Base-by-base conservation (phyloP, 2,888 invertebrate species). In the Zootermopsis nevadensis region DNA sequence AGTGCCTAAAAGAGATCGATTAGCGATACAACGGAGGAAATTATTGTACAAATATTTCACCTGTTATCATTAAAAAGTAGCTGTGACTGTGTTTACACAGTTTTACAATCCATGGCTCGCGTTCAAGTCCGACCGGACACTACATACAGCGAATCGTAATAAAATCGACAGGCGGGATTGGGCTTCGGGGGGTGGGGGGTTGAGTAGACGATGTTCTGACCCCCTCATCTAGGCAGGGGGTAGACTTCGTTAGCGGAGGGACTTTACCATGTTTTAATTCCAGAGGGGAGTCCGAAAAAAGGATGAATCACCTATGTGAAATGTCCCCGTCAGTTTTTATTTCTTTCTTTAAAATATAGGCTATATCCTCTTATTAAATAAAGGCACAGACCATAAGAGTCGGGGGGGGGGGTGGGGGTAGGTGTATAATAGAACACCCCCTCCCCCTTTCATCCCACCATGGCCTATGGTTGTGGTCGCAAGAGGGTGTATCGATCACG, bases 281-380 rank as follows among this genome's bases (percentile, higher is more conserved):
- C 60, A 66, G 22, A 66, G 79, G 66, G 77, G 79, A 66, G 35
- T 66, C 79, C 27, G 31, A 79, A 79, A 79, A 79, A 53, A 42
- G 60, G 66, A 79, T 79, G 79, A 79, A 79, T 79, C 79, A 79
- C 79, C 79, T 79, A 35, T 79, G 35, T 79, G 66, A 79, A 79
- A 79, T 79, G 79, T 60, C 74, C 74, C 74, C 74, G n/a, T 24
- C 24, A 19, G n/a, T 38, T 74, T 38, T 74, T 74, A 31, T 74
- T 69, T 33, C 69, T 74, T 74, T 74, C 38, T 74, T 74, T 33
- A 74, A 74, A 74, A 74, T 77, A 53, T 77, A 42, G 53, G 60
- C 79, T 79, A 79, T 79, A 79, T 79, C 79, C 79, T 79, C 79
- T 79, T 79, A 79, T 79, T 79, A 79, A 79, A 66, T 55, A 27